Conservation (phyloP, 2,113 vertebrate genomes). For the Cyanoderma ruficeps region DNA sequence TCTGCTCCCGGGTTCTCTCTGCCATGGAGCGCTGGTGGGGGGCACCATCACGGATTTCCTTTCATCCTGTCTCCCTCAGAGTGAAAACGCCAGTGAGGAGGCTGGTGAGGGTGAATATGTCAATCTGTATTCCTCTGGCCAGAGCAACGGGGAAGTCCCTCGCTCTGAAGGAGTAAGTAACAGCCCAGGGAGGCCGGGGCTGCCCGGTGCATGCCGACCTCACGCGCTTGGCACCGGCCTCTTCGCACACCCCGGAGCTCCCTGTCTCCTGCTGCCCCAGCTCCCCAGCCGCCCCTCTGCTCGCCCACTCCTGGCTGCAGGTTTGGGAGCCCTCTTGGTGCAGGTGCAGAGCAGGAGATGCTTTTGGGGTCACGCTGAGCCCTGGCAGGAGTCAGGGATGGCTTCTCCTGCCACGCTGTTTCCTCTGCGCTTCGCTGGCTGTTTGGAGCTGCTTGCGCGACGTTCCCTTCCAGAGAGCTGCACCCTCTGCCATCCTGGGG, state of each 20-base stretch:
- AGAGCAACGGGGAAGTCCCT: slow-evolving; percentile 87
- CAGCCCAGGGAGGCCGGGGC: not conserved
- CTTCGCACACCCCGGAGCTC: not conserved
- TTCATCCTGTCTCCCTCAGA: slow-evolving; percentile 85
- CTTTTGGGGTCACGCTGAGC: not conserved
- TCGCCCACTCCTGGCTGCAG: not conserved
- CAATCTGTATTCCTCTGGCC: slow-evolving; percentile 92
- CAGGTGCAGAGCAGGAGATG: not conserved
- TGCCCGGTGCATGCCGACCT: slow-evolving; percentile 65
- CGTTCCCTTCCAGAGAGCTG: not conserved
- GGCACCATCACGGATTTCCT: slow-evolving; percentile 58
- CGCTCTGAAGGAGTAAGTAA: slow-evolving; percentile 91
- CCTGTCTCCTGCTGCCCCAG: not conserved
- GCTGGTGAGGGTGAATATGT: slow-evolving; percentile 95
- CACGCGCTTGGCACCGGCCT: not conserved
- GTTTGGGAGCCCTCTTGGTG: not conserved
- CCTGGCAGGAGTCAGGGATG: not conserved
- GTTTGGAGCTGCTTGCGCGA: slow-evolving; percentile 7
- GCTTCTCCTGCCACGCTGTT: not conserved
- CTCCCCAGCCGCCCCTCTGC: not conserved
- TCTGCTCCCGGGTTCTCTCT: not conserved
- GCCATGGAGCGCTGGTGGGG: not conserved
- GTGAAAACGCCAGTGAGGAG: slow-evolving; percentile 88
- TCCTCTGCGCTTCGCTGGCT: not conserved
- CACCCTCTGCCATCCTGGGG: not conserved